Conservation (phyloP, 1,140 invertebrate genomes). For the Aphelenchoides besseyi region DNA sequence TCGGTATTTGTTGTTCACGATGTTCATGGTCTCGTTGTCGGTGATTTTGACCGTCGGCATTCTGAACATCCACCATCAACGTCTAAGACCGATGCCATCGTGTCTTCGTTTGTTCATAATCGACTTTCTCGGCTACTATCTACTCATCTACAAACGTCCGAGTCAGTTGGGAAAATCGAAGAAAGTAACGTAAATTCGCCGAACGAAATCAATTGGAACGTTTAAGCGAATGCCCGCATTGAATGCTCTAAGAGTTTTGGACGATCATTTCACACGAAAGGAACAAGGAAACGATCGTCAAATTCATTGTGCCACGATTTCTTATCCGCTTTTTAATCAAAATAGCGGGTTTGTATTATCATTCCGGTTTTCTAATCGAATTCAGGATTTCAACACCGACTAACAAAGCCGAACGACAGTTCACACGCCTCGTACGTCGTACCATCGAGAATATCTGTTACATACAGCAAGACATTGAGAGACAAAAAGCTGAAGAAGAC, state of each 20-base stretch:
- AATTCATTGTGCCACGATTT: conserved; percentile 7
- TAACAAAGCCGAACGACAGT: background rate
- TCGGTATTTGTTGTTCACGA: conserved; percentile 76
- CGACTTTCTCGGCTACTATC: conserved; percentile 70
- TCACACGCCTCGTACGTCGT: background rate
- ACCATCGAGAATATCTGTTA: conserved; percentile 46
- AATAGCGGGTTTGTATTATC: background rate
- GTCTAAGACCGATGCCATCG: conserved; percentile 83
- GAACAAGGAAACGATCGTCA: conserved; percentile 12
- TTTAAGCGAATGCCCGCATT: conserved; percentile 38
- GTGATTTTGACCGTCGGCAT: conserved; percentile 96
- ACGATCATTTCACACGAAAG: conserved; percentile 34
- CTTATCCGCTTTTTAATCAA: conserved; percentile 15
- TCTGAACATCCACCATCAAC: conserved; percentile 97
- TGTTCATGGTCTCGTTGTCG: conserved; percentile 98
- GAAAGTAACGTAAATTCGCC: conserved; percentile 20
- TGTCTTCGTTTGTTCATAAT: conserved; percentile 87
- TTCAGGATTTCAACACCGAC: background rate
- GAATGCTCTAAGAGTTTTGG: conserved; percentile 37
- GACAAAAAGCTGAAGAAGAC: conserved; percentile 35
- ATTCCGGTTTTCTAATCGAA: no score
- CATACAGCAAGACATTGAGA: conserved; percentile 42
- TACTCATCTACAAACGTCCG: conserved; percentile 41
- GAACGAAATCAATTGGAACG: background rate
- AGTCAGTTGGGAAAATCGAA: conserved; percentile 26